phyloP scores from a whole-genome alignment of 2,888 invertebrate genomes.

The Pollenia angustigena region DNA sequence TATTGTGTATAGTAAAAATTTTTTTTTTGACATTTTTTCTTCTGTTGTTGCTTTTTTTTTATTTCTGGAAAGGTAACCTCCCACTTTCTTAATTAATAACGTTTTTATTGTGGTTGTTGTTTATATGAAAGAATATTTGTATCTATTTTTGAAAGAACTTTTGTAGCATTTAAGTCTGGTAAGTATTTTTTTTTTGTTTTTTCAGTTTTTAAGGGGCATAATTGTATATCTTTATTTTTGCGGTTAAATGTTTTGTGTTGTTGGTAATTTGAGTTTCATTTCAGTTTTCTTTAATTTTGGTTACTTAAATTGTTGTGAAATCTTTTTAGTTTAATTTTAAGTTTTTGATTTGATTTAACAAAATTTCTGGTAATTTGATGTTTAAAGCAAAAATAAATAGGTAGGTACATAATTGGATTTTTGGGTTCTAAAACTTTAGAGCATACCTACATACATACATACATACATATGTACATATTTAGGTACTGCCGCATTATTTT shows the following conservation, averaged over 20 bases:
- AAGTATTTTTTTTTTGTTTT: not conserved
- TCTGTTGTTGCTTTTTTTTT: conserved; percentile 35
- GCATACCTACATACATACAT: too few relatives aligned
- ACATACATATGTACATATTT: too few relatives aligned
- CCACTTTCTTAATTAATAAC: conserved; percentile 78
- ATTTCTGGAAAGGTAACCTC: conserved; percentile 78
- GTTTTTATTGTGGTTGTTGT: conserved; percentile 36
- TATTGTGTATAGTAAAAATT: conserved; percentile 68
- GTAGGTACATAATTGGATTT: too few relatives aligned
- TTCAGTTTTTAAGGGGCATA: not conserved
- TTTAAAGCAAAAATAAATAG: too few relatives aligned
- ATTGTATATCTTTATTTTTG: conserved; percentile 24
- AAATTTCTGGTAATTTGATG: too few relatives aligned
- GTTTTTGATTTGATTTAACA: conserved; percentile 6
- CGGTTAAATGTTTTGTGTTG: conserved; percentile 17
- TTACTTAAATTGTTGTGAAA: conserved; percentile 14
- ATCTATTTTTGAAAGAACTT: not conserved
- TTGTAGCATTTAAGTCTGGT: conserved; percentile 30
- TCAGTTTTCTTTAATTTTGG: not conserved
- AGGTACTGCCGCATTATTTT: too few relatives aligned
- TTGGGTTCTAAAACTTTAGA: too few relatives aligned
- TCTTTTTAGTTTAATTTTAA: conserved; percentile 5
- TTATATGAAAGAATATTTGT: not conserved
- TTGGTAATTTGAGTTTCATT: not conserved
- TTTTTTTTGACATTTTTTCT: conserved; percentile 59